Conservation (phyloP, 2,797 vertebrate species). For the Sorex maritimensis region DNA sequence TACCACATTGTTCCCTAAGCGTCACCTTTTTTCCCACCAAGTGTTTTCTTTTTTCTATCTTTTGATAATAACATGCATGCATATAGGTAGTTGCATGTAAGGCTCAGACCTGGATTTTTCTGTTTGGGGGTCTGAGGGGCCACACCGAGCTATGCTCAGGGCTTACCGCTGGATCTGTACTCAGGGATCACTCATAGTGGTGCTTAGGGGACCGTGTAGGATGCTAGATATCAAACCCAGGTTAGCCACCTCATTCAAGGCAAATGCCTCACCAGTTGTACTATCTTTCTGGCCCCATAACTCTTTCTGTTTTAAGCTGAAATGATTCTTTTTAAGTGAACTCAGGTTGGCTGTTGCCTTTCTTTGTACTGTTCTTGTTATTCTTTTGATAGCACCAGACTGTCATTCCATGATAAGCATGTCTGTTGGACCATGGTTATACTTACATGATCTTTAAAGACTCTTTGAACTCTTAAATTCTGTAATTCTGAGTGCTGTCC, state of each 20-base stretch:
- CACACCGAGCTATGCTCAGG: too few relatives aligned
- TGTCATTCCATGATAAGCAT: background rate
- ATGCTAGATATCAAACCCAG: too few relatives aligned
- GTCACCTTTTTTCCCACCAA: too few relatives aligned
- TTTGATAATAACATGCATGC: constrained; percentile 14
- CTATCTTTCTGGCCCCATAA: too few relatives aligned
- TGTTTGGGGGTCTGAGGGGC: background rate
- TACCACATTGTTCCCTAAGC: too few relatives aligned
- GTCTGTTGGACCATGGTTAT: constrained; percentile 46
- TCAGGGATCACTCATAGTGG: too few relatives aligned
- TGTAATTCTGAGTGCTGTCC: constrained; percentile 12
- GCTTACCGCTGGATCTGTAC: too few relatives aligned
- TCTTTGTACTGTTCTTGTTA: constrained; percentile 45
- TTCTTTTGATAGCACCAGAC: background rate
- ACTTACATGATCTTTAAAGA: constrained; percentile 47
- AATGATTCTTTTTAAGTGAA: constrained; percentile 53
- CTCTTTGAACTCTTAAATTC: constrained; percentile 33
- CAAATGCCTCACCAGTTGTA: too few relatives aligned
- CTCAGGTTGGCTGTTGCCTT: background rate
- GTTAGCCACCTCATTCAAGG: too few relatives aligned
- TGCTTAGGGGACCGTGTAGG: too few relatives aligned
- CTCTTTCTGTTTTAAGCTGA: constrained; percentile 8
- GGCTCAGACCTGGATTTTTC: background rate
- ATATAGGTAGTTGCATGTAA: background rate
- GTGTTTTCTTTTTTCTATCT: constrained; percentile 42